Evolutionary conservation across 2,888 invertebrate species (phyloP).

Genomic region (Habrosyne pyritoides): DNA sequence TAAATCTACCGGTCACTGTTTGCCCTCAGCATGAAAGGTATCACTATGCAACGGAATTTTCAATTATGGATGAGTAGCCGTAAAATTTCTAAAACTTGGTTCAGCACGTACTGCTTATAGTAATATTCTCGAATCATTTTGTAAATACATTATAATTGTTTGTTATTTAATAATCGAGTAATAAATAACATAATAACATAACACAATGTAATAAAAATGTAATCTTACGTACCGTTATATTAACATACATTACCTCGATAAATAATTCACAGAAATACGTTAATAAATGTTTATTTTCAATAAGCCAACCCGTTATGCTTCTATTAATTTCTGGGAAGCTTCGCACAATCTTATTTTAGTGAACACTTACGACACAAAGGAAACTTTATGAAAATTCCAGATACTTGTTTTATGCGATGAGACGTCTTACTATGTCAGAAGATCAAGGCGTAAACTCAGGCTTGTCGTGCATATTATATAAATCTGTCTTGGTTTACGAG

Average conservation of each 20-base stretch:
- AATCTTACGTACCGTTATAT: too few relatives aligned
- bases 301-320: neutral
- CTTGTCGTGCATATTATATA: conserved; percentile 25
- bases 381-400: neutral
- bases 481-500: conserved; percentile 34
- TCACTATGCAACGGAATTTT: neutral
- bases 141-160: too few relatives aligned
- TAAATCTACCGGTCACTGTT: conserved; percentile 21
- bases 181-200: too few relatives aligned
- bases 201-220: too few relatives aligned
- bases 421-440: neutral
- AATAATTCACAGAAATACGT: too few relatives aligned
- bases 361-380: neutral
- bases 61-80: neutral
- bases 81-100: neutral
- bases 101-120: too few relatives aligned
- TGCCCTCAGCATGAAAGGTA: conserved; percentile 13
- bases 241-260: too few relatives aligned
- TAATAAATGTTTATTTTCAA: neutral
- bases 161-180: too few relatives aligned
- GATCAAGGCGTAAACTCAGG: neutral
- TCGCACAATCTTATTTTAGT: neutral
- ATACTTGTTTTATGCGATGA: neutral
- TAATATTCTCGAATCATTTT: too few relatives aligned
- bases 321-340: neutral